Evolutionary conservation across 2,888 invertebrate species (phyloP), one percentile per base, ranked within the genome.

Genomic region (Himalopsyche kuldschensis): DNA sequence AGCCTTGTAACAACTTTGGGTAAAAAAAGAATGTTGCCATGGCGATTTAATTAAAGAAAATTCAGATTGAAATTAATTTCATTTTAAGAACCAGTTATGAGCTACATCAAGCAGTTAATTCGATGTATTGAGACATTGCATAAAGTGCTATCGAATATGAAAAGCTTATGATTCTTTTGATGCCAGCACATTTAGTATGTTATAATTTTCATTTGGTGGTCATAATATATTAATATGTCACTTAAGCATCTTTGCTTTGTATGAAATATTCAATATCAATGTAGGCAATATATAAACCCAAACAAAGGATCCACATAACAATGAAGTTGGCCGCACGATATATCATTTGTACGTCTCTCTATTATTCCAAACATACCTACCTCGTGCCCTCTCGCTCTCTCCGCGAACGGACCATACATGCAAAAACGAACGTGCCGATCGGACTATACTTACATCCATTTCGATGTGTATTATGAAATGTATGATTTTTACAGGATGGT

Each of bases 301-400:
- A 84, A 81, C 82, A 82, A 84, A 84, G 80, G 82, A 82, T 32
- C 75, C 48, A 55, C 24, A 77, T 46, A 77, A 81, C 81, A 81
- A 81, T 77, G 81, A 77, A 47, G 55, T 48, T 63, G 75, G 75
- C 75, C 79, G 81, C 55, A 78, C 84, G 80, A 84, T 84, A 84
- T 84, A 84, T 84, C 84, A 84, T 84, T 82, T 84, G 82, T 84
- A 82, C 69, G 82, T 84, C 84, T 69, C 30, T 69, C 80, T 30
- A 35, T 35, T 63, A 80, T 80, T n/a, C 46, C 35, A 30, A 32
- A 35, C 69, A 69, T 80, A 55, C 79, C 30, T 31, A 79, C 15
- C 47, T 31, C 63, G 63, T 63, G 24, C 63, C 63, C 41, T 84
- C 80, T 79, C 82, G 31, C 30, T 69, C 75, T 79, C 81, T 63